Conservation (phyloP, 2,797 vertebrate genomes). For the Pantherophis vulpinus region DNA sequence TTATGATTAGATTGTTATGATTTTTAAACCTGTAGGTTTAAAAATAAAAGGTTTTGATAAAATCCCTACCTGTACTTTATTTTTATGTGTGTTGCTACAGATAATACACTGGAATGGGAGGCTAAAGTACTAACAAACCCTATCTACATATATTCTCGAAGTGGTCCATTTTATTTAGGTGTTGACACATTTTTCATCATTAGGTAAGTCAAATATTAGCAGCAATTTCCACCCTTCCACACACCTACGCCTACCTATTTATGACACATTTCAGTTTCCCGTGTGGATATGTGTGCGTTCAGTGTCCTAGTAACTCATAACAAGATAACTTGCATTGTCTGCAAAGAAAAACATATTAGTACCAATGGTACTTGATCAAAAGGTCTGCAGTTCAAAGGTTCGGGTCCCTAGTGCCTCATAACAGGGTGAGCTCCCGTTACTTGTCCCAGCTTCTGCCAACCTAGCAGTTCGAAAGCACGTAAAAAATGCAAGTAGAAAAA, state of each 20-base stretch:
- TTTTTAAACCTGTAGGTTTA: neutral
- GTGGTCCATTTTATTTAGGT: conserved; percentile 82
- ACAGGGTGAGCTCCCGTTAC: too few relatives aligned
- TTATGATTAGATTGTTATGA: neutral
- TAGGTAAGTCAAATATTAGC: conserved; percentile 69
- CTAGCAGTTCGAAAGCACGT: too few relatives aligned
- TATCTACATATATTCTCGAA: conserved; percentile 73
- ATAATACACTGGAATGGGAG: conserved; percentile 81
- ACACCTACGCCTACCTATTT: neutral
- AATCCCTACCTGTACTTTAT: neutral
- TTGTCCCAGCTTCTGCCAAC: too few relatives aligned
- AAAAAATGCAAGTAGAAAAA: too few relatives aligned
- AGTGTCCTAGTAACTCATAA: too few relatives aligned
- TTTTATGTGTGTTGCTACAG: conserved; percentile 59
- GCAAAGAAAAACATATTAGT: neutral
- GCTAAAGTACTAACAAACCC: conserved; percentile 70
- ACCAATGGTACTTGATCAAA: neutral
- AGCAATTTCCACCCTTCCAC: neutral
- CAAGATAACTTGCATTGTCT: neutral
- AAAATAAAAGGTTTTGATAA: neutral
- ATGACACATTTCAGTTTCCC: neutral
- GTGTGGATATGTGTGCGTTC: neutral
- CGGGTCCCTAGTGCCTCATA: too few relatives aligned
- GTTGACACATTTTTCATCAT: conserved; percentile 85
- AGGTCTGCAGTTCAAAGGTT: too few relatives aligned